Base-by-base conservation (phyloP, 2,113 vertebrate genomes). In the Cyanoderma ruficeps region DNA sequence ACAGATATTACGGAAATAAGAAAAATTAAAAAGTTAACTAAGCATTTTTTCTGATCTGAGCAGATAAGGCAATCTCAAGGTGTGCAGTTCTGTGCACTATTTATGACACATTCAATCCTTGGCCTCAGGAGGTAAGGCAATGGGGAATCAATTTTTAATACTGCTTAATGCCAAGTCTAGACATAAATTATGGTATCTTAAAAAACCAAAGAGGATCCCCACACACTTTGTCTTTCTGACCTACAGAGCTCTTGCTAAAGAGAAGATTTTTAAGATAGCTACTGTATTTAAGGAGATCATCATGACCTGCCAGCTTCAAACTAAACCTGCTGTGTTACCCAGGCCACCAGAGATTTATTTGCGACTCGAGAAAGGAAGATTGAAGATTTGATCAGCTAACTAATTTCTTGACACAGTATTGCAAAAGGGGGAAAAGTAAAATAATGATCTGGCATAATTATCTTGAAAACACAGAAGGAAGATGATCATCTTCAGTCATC, bases 131-230 rank as follows among this genome's bases (percentile, higher is more conserved):
- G n/a, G 37, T n/a, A 81, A 67, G 28, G 49, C 67, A 47, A 31
- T 3, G 18, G 9, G 50, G 19, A 94, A 90, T 3, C 72, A 63
- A 94, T 83, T 96, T 94, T 89, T 81, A 74, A 30, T 61, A 46
- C 46, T 14, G n/a, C n/a, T 83, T 92, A 92, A 94, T 96, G 25
- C 16, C 42, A 91, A 83, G 83, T 86, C 68, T 77, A 93, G 87
- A 88, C 50, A 83, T 60, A 76, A 75, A 76, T 83, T 69, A 94
- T 80, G 11, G 42, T 22, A 61, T 33, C 10, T 74, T 50, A 56
- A 69, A 79, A 94, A 83, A 44, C 2, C 11, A 49, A 37, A 86
- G 55, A 41, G 35, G 52, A 76, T 59, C 6, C 15, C 15, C 52
- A 27, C 4, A 35, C 3, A 10, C 23, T 85, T 71, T 30, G 33